Evolutionary conservation across 2,797 vertebrate genomes (phyloP).

Genomic region (Gorsachius magnificus): DNA sequence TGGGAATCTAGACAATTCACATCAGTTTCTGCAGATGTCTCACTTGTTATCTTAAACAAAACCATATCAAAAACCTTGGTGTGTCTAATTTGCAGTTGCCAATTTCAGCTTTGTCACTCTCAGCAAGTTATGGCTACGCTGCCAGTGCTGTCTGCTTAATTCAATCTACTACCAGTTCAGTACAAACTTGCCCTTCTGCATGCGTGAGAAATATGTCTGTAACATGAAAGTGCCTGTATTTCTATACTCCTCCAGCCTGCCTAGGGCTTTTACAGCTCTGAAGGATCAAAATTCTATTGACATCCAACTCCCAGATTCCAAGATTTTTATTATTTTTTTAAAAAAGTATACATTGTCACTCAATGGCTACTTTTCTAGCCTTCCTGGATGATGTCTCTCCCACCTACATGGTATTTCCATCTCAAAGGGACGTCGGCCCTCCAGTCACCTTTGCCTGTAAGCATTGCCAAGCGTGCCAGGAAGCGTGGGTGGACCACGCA

Average conservation of each 20-base stretch:
- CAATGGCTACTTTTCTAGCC: not conserved
- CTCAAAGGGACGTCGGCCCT: not conserved
- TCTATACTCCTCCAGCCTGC: not conserved
- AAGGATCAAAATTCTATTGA: not conserved
- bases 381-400: not conserved
- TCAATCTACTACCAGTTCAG: conserved; percentile 12
- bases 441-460: not conserved
- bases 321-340: not conserved
- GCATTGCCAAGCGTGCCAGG: not conserved
- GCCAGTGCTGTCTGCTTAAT: conserved; percentile 61
- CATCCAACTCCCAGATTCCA: not conserved
- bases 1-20: conserved; percentile 64
- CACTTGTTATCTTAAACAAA: conserved; percentile 72
- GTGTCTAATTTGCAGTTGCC: conserved; percentile 64
- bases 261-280: not conserved
- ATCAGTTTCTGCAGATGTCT: conserved; percentile 73
- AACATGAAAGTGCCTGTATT: not conserved
- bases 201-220: conserved; percentile 2
- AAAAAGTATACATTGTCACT: not conserved
- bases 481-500: not conserved
- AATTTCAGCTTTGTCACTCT: conserved; percentile 67
- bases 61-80: conserved; percentile 70
- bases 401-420: not conserved
- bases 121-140: conserved; percentile 57
- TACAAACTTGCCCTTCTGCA: conserved; percentile 37